phyloP scores from a whole-genome alignment of 2,888 invertebrate species.

The Stenodema calcarata region DNA sequence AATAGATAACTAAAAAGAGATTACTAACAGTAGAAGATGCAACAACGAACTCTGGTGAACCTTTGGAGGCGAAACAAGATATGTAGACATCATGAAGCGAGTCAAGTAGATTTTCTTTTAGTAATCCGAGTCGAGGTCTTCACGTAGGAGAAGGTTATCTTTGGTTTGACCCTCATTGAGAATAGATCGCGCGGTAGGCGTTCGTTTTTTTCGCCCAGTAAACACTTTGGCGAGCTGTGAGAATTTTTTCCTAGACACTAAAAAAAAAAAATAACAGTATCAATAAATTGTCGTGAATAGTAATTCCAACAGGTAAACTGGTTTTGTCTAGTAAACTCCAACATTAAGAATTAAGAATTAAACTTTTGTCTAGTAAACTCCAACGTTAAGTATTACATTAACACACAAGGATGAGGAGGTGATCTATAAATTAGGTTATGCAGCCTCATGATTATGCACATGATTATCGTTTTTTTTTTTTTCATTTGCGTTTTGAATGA shows the following conservation, averaged over 20 bases:
- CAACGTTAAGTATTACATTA: too few relatives aligned
- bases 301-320: too few relatives aligned
- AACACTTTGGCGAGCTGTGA: conserved; percentile 80
- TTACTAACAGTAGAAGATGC: background rate
- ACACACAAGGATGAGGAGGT: too few relatives aligned
- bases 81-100: background rate
- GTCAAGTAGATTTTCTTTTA: background rate
- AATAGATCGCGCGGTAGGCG: conserved; percentile 54
- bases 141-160: conserved; percentile 57
- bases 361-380: too few relatives aligned
- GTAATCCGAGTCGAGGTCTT: conserved; percentile 54
- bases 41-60: background rate
- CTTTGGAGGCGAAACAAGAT: background rate
- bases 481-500: too few relatives aligned
- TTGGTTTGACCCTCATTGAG: conserved; percentile 56
- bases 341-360: too few relatives aligned
- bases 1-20: background rate
- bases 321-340: too few relatives aligned
- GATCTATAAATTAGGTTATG: too few relatives aligned
- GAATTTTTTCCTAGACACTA: conserved; percentile 80
- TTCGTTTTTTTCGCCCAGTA: conserved; percentile 68
- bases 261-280: background rate
- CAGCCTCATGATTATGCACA: too few relatives aligned
- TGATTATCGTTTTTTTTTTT: too few relatives aligned
- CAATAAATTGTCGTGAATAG: too few relatives aligned